Conservation (phyloP, 2,888 invertebrate species). For the Mechanitis messenoides region DNA sequence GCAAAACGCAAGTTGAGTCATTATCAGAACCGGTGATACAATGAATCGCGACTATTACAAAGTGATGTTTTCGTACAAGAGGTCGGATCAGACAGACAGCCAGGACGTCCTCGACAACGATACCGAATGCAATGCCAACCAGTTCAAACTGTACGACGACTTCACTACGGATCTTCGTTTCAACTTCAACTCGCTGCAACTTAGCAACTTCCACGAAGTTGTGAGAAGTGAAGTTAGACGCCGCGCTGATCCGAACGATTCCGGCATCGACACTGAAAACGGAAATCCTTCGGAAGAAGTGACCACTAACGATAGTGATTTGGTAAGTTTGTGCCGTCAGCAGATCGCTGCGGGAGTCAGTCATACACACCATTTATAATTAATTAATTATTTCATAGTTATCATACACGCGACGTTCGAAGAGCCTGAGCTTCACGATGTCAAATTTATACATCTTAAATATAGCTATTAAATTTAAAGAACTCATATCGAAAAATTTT, state of each 20-base stretch:
- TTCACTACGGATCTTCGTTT: constrained; percentile 66
- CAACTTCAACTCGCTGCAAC: constrained; percentile 51
- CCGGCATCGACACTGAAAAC: constrained; percentile 70
- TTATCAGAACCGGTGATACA: constrained; percentile 31
- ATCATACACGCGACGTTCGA: neutral
- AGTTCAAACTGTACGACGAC: constrained; percentile 70
- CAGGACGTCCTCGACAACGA: constrained; percentile 63
- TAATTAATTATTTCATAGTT: constrained; percentile 1
- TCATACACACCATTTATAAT: neutral
- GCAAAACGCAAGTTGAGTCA: constrained; percentile 26
- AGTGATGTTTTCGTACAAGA: constrained; percentile 55
- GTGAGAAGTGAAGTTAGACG: constrained; percentile 38
- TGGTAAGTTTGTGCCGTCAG: constrained; percentile 54
- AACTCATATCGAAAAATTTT: no score
- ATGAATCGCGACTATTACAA: constrained; percentile 69
- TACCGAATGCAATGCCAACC: constrained; percentile 70
- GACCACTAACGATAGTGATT: constrained; percentile 57
- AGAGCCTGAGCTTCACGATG: no score
- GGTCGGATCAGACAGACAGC: constrained; percentile 45
- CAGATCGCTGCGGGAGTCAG: neutral
- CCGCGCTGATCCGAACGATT: constrained; percentile 61
- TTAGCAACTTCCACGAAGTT: constrained; percentile 51
- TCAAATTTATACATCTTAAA: no score
- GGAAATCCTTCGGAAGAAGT: constrained; percentile 61
- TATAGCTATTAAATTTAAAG: no score